Evolutionary conservation across 2,888 invertebrate genomes (phyloP).

Genomic region (Poecilus cupreus): DNA sequence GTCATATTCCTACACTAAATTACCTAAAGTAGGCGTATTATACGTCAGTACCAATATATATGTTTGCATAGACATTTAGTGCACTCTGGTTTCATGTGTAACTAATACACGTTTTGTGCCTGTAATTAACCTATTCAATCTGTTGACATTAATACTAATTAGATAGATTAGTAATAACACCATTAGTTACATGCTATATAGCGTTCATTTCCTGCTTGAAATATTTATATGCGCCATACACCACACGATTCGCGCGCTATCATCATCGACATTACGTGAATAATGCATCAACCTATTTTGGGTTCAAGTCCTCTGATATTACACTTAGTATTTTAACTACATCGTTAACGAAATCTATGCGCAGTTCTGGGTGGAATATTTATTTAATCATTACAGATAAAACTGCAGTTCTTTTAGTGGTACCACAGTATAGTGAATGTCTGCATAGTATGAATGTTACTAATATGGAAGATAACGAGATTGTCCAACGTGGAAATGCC

Average conservation of each 20-base stretch:
- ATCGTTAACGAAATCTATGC: background rate
- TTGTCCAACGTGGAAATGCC: too few relatives aligned
- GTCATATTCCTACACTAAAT: too few relatives aligned
- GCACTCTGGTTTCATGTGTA: conserved; percentile 15
- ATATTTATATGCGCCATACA: conserved; percentile 28
- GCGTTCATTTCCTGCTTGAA: conserved; percentile 29
- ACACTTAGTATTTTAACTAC: background rate
- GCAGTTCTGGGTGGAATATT: background rate
- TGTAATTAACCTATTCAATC: conserved; percentile 50
- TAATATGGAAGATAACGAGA: too few relatives aligned
- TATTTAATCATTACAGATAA: too few relatives aligned
- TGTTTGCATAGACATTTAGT: conserved; percentile 16
- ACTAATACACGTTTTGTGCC: conserved; percentile 40
- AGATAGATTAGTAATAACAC: conserved; percentile 44
- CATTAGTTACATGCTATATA: conserved; percentile 14
- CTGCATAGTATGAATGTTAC: too few relatives aligned
- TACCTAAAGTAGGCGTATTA: too few relatives aligned
- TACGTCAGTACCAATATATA: too few relatives aligned
- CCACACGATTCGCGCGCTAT: background rate
- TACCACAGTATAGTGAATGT: too few relatives aligned
- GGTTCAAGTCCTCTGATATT: background rate
- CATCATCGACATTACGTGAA: conserved; percentile 21
- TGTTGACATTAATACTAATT: conserved; percentile 48
- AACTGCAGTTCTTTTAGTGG: too few relatives aligned
- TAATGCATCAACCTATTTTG: conserved; percentile 17